These are phyloP conservation scores for Acropternis orthonyx DNA, from an alignment of 2,797 vertebrate genomes.

Conservation along the genomic window DNA sequence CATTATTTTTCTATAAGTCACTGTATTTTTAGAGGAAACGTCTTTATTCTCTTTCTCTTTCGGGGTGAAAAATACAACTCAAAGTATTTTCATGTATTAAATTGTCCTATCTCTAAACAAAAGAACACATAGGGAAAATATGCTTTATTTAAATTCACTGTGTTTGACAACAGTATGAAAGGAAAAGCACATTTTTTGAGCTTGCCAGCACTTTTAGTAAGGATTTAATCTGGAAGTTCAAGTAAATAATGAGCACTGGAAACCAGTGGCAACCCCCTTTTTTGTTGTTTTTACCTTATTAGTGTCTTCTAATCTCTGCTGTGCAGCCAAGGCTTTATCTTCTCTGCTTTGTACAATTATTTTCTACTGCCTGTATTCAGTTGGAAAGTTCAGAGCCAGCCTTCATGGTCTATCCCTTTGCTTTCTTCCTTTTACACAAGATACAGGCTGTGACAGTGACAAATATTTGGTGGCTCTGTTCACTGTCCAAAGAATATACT, in stretches of 20 bases:
- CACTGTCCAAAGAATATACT: not conserved
- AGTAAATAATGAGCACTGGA: not conserved
- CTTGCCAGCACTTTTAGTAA: not conserved
- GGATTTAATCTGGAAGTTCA: not conserved
- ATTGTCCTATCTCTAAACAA: not conserved
- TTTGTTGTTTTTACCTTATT: not conserved
- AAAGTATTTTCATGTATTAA: not conserved
- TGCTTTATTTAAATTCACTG: not conserved
- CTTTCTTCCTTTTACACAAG: not conserved
- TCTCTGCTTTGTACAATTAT: not conserved
- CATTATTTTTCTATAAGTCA: not conserved
- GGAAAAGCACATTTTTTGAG: not conserved
- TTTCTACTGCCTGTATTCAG: not conserved
- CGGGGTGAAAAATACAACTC: not conserved
- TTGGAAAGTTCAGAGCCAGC: not conserved
- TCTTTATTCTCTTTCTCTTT: not conserved
- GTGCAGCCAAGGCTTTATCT: not conserved
- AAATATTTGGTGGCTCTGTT: not conserved
- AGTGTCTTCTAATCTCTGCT: not conserved
- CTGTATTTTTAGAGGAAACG: not conserved
- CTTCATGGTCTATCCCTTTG: not conserved
- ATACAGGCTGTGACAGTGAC: not conserved
- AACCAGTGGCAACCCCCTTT: accelerated
- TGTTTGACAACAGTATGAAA: not conserved
- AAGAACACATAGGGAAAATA: not conserved